phyloP scores from a whole-genome alignment of 2,888 invertebrate genomes.

The Melinaea menophilus region DNA sequence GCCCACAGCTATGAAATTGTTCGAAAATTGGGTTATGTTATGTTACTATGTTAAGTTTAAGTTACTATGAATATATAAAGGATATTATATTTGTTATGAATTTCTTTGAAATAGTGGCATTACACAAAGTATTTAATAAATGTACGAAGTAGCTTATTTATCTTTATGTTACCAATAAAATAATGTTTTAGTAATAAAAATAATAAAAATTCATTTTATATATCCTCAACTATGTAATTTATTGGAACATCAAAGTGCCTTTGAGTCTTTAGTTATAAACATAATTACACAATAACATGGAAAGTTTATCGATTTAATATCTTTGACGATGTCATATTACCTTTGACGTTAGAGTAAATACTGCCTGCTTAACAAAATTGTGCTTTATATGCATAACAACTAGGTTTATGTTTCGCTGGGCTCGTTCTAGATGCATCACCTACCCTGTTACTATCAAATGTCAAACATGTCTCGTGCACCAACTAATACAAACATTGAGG shows the following conservation, averaged over 20 bases:
- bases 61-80: too few relatives aligned
- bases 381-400: constrained; percentile 34
- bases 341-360: constrained; percentile 13
- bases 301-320: too few relatives aligned
- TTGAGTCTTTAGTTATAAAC: neutral
- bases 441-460: constrained; percentile 63
- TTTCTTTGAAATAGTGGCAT: too few relatives aligned
- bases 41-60: too few relatives aligned
- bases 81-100: too few relatives aligned
- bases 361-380: constrained; percentile 35
- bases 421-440: constrained; percentile 59
- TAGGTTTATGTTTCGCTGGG: constrained; percentile 57
- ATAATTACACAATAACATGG: too few relatives aligned
- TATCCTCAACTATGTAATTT: neutral
- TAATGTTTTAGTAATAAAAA: too few relatives aligned
- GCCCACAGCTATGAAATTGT: neutral
- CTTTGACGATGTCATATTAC: neutral
- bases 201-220: neutral
- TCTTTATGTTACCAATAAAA: too few relatives aligned
- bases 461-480: constrained; percentile 42
- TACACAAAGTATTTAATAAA: too few relatives aligned
- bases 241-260: neutral
- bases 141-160: too few relatives aligned
- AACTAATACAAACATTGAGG: constrained; percentile 30
- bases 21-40: neutral